phyloP scores from a whole-genome alignment of 2,888 invertebrate species.

The Pachymerium ferrugineum region DNA sequence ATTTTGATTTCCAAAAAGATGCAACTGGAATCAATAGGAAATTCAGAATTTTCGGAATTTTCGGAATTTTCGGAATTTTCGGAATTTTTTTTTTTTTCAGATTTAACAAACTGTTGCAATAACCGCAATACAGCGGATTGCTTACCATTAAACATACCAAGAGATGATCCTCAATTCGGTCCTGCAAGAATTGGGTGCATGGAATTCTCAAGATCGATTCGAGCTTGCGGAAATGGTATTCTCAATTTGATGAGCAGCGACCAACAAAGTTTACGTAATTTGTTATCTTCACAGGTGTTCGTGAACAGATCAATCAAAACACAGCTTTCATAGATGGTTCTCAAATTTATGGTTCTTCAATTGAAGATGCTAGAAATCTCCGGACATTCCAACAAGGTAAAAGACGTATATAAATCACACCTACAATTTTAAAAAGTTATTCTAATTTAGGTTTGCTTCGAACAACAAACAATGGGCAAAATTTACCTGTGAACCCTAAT shows the following conservation, averaged over 20 bases:
- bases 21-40: not conserved
- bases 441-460: not conserved
- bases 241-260: not conserved
- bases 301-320: constrained; percentile 29
- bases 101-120: not conserved
- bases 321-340: constrained; percentile 26
- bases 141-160: constrained; percentile 29
- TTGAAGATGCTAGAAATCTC: not conserved
- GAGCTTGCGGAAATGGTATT: constrained; percentile 20
- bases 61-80: not conserved
- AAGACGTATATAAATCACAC: not conserved
- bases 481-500: not conserved
- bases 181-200: not conserved
- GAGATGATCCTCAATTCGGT: constrained; percentile 28
- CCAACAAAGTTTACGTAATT: not conserved
- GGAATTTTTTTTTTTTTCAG: not conserved
- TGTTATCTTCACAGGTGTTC: not conserved
- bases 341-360: not conserved
- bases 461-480: not conserved
- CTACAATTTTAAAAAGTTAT: not conserved
- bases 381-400: not conserved
- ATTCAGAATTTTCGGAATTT: no score
- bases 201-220: not conserved
- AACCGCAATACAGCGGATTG: constrained; percentile 2
- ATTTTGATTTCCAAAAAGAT: not conserved